phyloP scores from a whole-genome alignment of 2,113 vertebrate genomes.

The Aspiorhynchus laticeps region DNA sequence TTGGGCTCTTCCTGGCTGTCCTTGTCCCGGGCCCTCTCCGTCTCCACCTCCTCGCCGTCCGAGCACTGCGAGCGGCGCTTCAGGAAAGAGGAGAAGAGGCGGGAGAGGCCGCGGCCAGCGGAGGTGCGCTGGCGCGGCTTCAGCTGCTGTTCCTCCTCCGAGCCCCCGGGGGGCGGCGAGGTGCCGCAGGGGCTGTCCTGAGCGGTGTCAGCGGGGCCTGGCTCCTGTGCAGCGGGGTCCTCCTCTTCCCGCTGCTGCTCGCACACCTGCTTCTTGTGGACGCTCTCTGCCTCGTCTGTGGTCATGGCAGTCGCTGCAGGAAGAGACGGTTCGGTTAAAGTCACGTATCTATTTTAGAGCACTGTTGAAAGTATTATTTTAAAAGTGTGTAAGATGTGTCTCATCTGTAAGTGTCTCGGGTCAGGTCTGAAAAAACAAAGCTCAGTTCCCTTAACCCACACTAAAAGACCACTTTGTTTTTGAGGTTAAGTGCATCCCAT shows the following conservation, averaged over 20 bases:
- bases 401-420: too few relatives aligned
- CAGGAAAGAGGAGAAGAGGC: conserved; percentile 91
- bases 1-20: conserved; percentile 78
- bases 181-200: conserved; percentile 24
- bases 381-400: too few relatives aligned
- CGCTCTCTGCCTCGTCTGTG: conserved; percentile 86
- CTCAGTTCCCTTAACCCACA: too few relatives aligned
- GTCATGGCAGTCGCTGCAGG: conserved; percentile 87
- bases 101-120: conserved; percentile 85
- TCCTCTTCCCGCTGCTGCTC: conserved; percentile 73
- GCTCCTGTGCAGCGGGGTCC: conserved; percentile 57
- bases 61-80: conserved; percentile 90
- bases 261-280: conserved; percentile 72
- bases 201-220: conserved; percentile 49
- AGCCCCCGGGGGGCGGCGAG: conserved; percentile 52
- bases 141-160: conserved; percentile 77
- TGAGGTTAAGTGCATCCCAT: too few relatives aligned
- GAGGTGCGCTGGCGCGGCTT: conserved; percentile 77
- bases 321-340: conserved; percentile 1
- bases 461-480: too few relatives aligned
- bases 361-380: too few relatives aligned
- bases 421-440: too few relatives aligned
- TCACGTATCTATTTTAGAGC: neutral
- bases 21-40: conserved; percentile 55
- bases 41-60: conserved; percentile 77